Base-by-base conservation (phyloP, 2,113 vertebrate species). In the Talpa occidentalis region DNA sequence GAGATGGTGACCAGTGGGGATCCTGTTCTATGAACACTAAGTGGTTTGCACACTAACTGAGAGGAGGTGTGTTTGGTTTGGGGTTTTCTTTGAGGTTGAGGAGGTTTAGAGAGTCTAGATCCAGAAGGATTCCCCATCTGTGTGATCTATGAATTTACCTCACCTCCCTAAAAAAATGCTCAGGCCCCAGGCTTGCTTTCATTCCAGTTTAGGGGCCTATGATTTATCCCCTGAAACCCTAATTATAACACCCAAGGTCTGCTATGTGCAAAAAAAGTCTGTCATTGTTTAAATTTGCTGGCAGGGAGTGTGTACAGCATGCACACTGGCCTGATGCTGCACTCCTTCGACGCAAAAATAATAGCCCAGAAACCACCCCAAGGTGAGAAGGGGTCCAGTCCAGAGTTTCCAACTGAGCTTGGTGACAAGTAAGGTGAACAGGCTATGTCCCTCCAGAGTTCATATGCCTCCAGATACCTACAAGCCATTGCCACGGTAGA, bases 241-340 rank as follows among this genome's bases (percentile, higher is more conserved):
- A 92, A 97, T 96, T 97, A 88, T 96, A 96, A 97, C 93, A 96
- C 93, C 91, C 72, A 90, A 95, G 70, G 93, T 92, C 87, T 96
- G 90, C 96, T 94, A 85, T 94, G 93, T 83, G 67, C 90, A 93
- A 81, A 95, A 78, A 97, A 91, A 79, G 95, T 81, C 92, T 95
- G 95, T 80, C 96, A 92, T 82, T 94, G 91, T 96, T 96, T 80
- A 80, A 91, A 49, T 64, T 59, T 93, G 81, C 92, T 82, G 83
- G 80, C 85, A 69, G 66, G 76, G 84, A 60, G 70, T 54, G 44
- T 60, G 49, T 10, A 37, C 0, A 64, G 74, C 40, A 62, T 10
- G 79, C 52, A 64, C 42, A 54, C 64, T 0, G 3, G 67, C 90
- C 84, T 10, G 40, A 42, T 40, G 81, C 88, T 22, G 26, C 0